Percentiles rank a stretch among this genome's conserved stretches.
phyloP scores from a whole-genome alignment of 2,888 invertebrate species.

The Lissocephala sabroskyi region DNA sequence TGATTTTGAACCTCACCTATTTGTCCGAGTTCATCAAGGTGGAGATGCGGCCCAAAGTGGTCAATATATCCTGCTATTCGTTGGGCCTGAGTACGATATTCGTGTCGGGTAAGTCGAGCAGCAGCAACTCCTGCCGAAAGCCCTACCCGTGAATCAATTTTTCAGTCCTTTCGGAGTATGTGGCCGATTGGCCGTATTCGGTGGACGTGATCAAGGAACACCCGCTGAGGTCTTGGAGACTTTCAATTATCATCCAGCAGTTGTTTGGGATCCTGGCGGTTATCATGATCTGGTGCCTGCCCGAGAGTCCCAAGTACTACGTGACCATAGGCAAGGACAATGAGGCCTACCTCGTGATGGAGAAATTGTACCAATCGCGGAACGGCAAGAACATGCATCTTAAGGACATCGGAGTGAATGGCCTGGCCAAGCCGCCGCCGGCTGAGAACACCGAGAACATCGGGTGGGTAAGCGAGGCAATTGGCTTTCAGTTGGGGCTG shows the following conservation, averaged over 20 bases:
- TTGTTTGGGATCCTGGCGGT: conserved; percentile 21
- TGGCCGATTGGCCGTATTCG: conserved; percentile 3
- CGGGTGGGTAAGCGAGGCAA: too few species aligned
- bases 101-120: conserved; percentile 21
- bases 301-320: conserved; percentile 32
- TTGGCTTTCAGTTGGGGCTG: too few species aligned
- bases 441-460: too few species aligned
- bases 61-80: conserved; percentile 12
- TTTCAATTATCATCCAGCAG: conserved; percentile 9
- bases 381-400: too few species aligned
- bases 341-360: too few species aligned
- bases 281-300: conserved; percentile 8
- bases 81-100: conserved; percentile 21
- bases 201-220: conserved; percentile 3
- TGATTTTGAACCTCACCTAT: conserved; percentile 17
- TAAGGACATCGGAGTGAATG: too few species aligned
- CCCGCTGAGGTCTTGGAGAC: conserved; percentile 19
- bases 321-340: too few species aligned
- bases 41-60: conserved; percentile 10
- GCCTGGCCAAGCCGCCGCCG: too few species aligned
- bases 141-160: too few species aligned
- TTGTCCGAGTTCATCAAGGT: conserved; percentile 24
- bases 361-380: too few species aligned
- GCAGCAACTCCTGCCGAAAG: too few species aligned
- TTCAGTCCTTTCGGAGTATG: background rate